Conservation (phyloP, 2,797 vertebrate genomes). For the Emydoidea blandingii region DNA sequence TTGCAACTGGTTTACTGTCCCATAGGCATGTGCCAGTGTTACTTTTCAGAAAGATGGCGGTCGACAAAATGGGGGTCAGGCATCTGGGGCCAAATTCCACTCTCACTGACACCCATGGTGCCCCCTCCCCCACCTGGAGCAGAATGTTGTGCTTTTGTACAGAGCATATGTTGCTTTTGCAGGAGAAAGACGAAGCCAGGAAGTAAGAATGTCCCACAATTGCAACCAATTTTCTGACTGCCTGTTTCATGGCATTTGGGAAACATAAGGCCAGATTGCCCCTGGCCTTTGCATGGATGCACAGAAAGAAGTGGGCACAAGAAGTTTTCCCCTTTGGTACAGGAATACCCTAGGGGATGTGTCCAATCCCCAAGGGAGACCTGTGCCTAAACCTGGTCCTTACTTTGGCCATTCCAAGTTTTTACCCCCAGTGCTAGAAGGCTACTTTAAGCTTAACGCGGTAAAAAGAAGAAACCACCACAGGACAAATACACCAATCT, state of each 20-base stretch:
- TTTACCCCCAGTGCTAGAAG: background rate
- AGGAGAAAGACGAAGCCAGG: background rate
- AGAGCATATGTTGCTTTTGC: background rate
- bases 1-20: background rate
- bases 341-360: rapidly evolving
- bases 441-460: background rate
- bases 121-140: rapidly evolving
- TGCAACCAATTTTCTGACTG: background rate
- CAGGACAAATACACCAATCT: background rate
- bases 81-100: no score
- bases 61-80: rapidly evolving
- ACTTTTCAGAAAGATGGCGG: background rate
- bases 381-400: background rate
- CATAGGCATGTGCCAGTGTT: background rate
- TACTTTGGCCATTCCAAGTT: background rate
- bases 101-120: no score
- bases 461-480: background rate
- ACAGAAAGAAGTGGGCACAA: no score
- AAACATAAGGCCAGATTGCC: background rate
- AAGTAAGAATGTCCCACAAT: background rate
- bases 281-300: background rate
- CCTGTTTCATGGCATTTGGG: background rate
- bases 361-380: background rate
- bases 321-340: background rate
- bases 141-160: background rate